These are phyloP conservation scores for Clupea harengus DNA, from an alignment of 2,113 vertebrate species.

Conservation along the genomic window DNA sequence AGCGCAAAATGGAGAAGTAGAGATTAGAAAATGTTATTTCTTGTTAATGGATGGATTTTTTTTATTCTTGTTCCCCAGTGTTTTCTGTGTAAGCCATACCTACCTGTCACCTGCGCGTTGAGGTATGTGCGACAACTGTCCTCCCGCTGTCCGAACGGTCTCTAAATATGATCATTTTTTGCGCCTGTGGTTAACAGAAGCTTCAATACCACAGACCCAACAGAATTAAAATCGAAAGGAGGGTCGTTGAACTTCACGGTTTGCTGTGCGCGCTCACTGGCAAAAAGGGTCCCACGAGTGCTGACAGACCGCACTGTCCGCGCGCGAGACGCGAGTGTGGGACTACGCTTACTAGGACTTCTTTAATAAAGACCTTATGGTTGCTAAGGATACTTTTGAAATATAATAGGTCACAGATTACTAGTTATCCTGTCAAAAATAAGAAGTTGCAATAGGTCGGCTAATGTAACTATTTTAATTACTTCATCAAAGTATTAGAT, in stretches of 20 bases:
- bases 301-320: background rate
- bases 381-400: too few species aligned
- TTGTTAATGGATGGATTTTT: background rate
- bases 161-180: background rate
- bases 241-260: constrained; percentile 27
- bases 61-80: background rate
- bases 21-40: background rate
- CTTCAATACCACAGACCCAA: background rate
- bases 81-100: background rate
- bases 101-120: constrained; percentile 27
- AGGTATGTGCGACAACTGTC: constrained; percentile 13
- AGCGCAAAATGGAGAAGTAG: constrained; percentile 54
- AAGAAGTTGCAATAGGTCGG: too few species aligned
- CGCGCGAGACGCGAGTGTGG: background rate
- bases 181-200: background rate
- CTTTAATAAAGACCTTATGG: background rate
- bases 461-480: too few species aligned
- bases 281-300: constrained; percentile 16
- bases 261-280: constrained; percentile 26
- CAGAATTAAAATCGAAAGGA: constrained; percentile 14
- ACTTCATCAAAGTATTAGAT: too few species aligned
- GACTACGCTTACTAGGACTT: background rate
- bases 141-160: background rate
- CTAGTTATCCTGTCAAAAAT: too few species aligned
- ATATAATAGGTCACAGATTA: too few species aligned